Percentiles rank a stretch among this genome's conserved stretches.
Conservation (phyloP, 2,888 invertebrate genomes). For the Leistus spinibarbis region DNA sequence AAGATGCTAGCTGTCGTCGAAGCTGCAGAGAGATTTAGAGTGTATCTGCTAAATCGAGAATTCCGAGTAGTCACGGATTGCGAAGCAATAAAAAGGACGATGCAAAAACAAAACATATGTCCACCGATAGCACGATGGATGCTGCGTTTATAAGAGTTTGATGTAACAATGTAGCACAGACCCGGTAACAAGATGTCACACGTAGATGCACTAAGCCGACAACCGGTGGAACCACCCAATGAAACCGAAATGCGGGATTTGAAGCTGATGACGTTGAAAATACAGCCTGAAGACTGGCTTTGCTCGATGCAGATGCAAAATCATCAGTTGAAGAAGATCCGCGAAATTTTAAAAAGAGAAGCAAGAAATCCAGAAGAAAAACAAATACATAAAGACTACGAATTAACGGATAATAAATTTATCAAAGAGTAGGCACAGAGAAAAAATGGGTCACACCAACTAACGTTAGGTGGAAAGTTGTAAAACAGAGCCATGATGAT, state of each 20-base stretch:
- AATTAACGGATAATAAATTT: neutral
- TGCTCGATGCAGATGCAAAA: neutral
- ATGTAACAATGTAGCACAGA: too few relatives aligned
- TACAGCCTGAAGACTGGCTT: neutral
- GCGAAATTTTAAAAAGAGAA: neutral
- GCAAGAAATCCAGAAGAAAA: neutral
- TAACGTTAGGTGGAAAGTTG: neutral
- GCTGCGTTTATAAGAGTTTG: too few relatives aligned
- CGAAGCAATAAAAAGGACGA: too few relatives aligned
- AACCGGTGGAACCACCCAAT: neutral
- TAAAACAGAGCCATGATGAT: neutral
- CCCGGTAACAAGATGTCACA: constrained; percentile 4
- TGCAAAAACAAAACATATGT: too few relatives aligned
- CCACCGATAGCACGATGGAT: too few relatives aligned
- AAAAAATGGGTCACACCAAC: neutral
- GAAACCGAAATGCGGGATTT: neutral
- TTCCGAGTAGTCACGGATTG: too few relatives aligned
- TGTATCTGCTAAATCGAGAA: too few relatives aligned
- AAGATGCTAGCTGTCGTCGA: too few relatives aligned
- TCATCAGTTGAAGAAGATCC: neutral
- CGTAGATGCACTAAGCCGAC: constrained; percentile 29
- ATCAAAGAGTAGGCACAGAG: neutral
- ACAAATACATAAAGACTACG: neutral
- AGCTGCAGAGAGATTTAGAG: too few relatives aligned
- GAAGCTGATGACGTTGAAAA: neutral